A percentile compares a stretch with the other conserved stretches of the same genome.
Evolutionary conservation across 2,113 vertebrate species (phyloP).

Genomic region (Macaca fascicularis): T2T-MFA8v1.1 NC_088381.1:174065501-174066000

Average conservation of each 20-base stretch:
- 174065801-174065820: rapidly evolving
- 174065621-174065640: neutral
- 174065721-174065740: rapidly evolving
- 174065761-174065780: too few relatives aligned
- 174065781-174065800: too few relatives aligned
- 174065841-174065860: neutral
- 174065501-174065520: rapidly evolving
- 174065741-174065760: neutral
- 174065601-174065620: neutral
- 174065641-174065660: neutral
- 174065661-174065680: rapidly evolving
- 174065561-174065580: neutral
- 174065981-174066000: neutral
- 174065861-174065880: neutral
- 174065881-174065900: rapidly evolving
- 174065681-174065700: neutral
- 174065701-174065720: too few relatives aligned
- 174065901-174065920: neutral
- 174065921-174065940: neutral
- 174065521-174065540: too few relatives aligned
- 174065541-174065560: neutral
- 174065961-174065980: rapidly evolving
- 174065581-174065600: rapidly evolving
- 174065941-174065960: rapidly evolving
- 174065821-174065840: neutral